Base-by-base conservation (phyloP, 2,113 vertebrate genomes). In the Sardina pilchardus region DNA sequence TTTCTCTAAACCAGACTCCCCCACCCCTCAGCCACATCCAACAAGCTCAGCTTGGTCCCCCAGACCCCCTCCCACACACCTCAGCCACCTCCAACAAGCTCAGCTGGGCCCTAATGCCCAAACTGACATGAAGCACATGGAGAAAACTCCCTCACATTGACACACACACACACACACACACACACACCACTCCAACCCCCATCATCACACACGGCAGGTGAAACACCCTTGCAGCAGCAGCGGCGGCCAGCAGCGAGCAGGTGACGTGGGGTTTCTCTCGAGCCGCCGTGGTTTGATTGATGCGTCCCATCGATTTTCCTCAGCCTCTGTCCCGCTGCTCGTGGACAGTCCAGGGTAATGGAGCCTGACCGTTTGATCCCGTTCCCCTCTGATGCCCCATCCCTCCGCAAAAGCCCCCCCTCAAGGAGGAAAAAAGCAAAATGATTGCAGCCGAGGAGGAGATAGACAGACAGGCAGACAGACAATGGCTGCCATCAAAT, bases 291-390 rank as follows among this genome's bases (percentile, higher is more conserved):
- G 59, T 67, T 67, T 67, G 59, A 67, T 67, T 67, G 59, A 67
- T 67, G 59, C 10, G 59, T 67, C n/a, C 59, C 59, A 67, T 67
- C n/a, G 59, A 67, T 67, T 67, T 67, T 67, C 24, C 59, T 67
- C 59, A 26, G 24, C 59, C 26, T 24, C n/a, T 67, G 59, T 67
- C 59, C 59, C 7, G 59, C 21, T 6, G 59, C 59, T 67, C n/a
- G 0, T 67, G 59, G 24, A 26, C 59, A n/a, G 12, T 24, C 12
- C 59, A 9, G 59, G 59, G 59, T 67, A 67, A 67, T 67, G 59
- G 59, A 30, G 59, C 59, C 26, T 67, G 59, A 67, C 59, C 0
- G 59, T n/a, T 30, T n/a, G 59, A 67, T 67, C 59, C 59, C n/a
- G 59, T 67, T 67, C 6, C 59, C 10, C n/a, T 26, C 59, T 8